Evolutionary conservation across 2,888 invertebrate genomes (phyloP).

Genomic region (Latrodectus elegans): DNA sequence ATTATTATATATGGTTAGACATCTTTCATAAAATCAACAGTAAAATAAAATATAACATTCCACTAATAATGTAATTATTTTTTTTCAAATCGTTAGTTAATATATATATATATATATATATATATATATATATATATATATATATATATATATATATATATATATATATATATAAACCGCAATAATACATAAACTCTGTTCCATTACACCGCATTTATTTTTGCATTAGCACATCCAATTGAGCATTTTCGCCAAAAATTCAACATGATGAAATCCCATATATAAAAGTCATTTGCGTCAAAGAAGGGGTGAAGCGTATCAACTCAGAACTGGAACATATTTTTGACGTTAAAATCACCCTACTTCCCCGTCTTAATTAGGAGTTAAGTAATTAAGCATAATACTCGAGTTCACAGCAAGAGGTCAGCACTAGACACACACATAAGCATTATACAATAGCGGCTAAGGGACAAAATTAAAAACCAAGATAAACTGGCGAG

Average conservation of each 20-base stretch:
- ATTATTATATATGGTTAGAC: too few species aligned
- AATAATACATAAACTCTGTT: background rate
- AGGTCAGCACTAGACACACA: constrained; percentile 33
- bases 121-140: too few species aligned
- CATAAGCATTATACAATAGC: constrained; percentile 30
- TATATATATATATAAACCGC: too few species aligned
- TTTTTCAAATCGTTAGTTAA: too few species aligned
- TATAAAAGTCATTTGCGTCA: constrained; percentile 35
- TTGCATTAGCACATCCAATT: background rate
- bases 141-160: too few species aligned
- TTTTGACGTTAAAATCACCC: constrained; percentile 47
- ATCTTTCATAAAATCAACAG: too few species aligned
- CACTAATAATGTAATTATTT: too few species aligned
- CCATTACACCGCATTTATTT: background rate
- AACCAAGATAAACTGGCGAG: constrained; percentile 50
- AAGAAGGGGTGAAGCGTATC: constrained; percentile 3
- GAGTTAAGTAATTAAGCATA: constrained; percentile 67
- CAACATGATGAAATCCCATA: constrained; percentile 1
- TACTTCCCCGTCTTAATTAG: constrained; percentile 58
- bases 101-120: too few species aligned
- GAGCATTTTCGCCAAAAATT: background rate
- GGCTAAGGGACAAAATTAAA: constrained; percentile 49
- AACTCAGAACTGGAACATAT: constrained; percentile 23
- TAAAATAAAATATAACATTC: too few species aligned
- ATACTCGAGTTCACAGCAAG: constrained; percentile 43